Evolutionary conservation across 2,113 vertebrate genomes (phyloP), one percentile per base, ranked within the genome.

Genomic region (Mirounga angustirostris): DNA sequence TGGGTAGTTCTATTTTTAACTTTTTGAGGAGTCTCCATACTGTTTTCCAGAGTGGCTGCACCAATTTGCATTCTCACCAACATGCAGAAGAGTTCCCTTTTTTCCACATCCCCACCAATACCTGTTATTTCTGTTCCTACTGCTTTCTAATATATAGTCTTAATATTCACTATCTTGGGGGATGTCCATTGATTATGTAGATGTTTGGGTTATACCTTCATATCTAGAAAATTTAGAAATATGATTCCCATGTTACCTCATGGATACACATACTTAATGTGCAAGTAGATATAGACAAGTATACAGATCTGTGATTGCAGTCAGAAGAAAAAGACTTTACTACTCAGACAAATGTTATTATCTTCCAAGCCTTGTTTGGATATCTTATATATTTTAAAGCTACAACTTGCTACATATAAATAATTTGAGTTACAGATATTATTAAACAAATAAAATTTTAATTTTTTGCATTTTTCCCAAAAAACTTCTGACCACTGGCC

Each of bases 351-450:
- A 91, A 91, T 97, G 65, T 95, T 97, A 98, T 96, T 65, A 96
- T 97, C 69, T 98, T 98, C 85, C 95, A 84, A 93, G 84, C 24
- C 40, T 84, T 74, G 87, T 96, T 98, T 97, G 18, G 79, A 94
- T 98, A 40, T 89, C 56, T 96, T 96, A 92, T 96, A 94, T 84
- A 83, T 97, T 97, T 98, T 94, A 93, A 96, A 96, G 65, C 78
- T 97, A 92, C 56, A 97, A 43, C 90, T 89, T 81, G 54, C 11
- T 94, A 33, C 63, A 69, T 67, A 81, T 89, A 98, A 97, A 98
- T 97, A 97, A 97, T 98, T 97, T 91, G 87, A 97, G 98, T 97
- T 96, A 95, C 50, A 97, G 85, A 96, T 96, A 92, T 63, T n/a
- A 1, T 81, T 94, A 96, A 94, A 92, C 69, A 98, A 98, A 98